A percentile compares a stretch with the other conserved stretches of the same genome.
These are phyloP conservation scores for Armadillidium nasatum DNA, from an alignment of 1,140 invertebrate species.

Conservation along the genomic window DNA sequence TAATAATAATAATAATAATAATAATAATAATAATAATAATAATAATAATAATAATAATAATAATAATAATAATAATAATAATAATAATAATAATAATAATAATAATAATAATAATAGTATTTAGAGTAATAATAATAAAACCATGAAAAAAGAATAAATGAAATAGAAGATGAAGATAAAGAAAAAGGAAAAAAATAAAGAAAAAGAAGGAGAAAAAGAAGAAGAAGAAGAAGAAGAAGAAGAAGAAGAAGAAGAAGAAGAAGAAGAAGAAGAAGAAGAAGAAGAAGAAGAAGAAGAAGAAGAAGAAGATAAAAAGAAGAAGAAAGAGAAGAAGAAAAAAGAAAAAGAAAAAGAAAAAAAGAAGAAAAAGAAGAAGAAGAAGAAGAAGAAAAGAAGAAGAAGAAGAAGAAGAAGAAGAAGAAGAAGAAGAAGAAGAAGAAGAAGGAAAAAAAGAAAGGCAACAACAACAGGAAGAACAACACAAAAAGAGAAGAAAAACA, in stretches of 20 bases:
- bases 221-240: constrained; percentile 5
- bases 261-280: not conserved
- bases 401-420: not conserved
- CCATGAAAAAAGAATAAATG: not conserved
- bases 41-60: no score
- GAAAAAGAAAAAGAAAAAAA: not conserved
- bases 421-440: not conserved
- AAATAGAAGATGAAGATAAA: not conserved
- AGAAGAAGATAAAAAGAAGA: not conserved
- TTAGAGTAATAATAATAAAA: no score
- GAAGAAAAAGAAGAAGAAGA: not conserved
- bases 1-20: no score
- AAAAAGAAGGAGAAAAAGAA: constrained; percentile 1
- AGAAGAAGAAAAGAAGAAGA: not conserved
- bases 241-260: not conserved
- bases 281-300: not conserved
- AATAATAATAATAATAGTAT: not conserved
- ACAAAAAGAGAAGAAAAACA: no score
- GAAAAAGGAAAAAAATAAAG: not conserved
- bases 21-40: no score
- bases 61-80: not conserved
- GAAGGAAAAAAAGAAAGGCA: not conserved
- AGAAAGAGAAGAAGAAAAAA: not conserved
- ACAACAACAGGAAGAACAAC: no score
- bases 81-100: not conserved